Conservation (phyloP, 2,797 vertebrate genomes). For the Sebastes vulpes region DNA sequence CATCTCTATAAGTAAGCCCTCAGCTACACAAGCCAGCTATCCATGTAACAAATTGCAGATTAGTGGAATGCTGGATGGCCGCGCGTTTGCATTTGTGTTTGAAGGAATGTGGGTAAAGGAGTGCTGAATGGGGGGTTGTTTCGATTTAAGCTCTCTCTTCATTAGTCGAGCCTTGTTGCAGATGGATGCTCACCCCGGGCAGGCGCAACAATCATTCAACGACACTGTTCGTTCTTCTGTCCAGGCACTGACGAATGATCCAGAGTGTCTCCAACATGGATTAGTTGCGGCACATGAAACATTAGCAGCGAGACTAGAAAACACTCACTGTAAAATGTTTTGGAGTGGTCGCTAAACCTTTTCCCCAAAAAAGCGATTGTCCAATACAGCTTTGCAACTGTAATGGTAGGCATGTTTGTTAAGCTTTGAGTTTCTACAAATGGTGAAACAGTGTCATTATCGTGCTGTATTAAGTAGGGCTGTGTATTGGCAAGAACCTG, state of each 20-base stretch:
- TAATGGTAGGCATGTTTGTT: neutral
- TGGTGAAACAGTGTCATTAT: neutral
- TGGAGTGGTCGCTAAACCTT: neutral
- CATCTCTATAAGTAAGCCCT: neutral
- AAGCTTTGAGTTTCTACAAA: neutral
- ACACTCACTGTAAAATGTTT: neutral
- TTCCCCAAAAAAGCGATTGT: neutral
- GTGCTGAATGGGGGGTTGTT: conserved; percentile 24
- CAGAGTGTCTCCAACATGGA: conserved; percentile 3
- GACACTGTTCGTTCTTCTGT: conserved; percentile 37
- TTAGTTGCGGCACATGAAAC: conserved; percentile 1
- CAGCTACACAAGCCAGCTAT: neutral
- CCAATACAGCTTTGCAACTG: neutral
- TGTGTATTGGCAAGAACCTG: too few species aligned
- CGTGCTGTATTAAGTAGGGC: neutral
- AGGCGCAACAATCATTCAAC: conserved; percentile 39
- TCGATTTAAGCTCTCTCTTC: conserved; percentile 48
- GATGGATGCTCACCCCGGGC: conserved; percentile 28
- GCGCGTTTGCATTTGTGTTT: conserved; percentile 21
- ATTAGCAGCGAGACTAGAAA: neutral
- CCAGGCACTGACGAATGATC: conserved; percentile 33
- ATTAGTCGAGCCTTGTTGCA: conserved; percentile 53
- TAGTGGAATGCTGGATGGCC: conserved; percentile 11
- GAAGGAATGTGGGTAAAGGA: conserved; percentile 21
- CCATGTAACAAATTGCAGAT: conserved; percentile 45